Base-by-base conservation (phyloP, 2,113 vertebrate genomes). In the Trichomycterus rosablanca region DNA sequence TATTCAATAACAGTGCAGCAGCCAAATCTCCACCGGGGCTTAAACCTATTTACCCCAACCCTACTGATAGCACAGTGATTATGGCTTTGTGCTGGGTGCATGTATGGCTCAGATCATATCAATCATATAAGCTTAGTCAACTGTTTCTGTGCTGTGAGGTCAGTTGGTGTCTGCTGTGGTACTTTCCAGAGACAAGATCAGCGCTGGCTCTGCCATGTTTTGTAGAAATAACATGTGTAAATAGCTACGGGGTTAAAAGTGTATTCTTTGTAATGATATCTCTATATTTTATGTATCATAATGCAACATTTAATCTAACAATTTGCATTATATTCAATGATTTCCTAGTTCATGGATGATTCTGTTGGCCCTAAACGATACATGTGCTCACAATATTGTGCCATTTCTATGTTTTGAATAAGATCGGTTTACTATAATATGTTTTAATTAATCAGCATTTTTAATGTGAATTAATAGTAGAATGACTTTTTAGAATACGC, bases 1-100 rank as follows among this genome's bases (percentile, higher is more conserved):
- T 81, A 80, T 80, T 76, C 81, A 66, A 76, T 80, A 82, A 84
- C 50, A 84, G 81, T 85, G 86, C 76, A 68, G 86, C 78, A 64
- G 73, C 75, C 73, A 76, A 72, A 76, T 75, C 73, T 75, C 66
- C 53, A 62, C 35, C 52, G 42, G 49, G 69, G 74, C 63, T 58
- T 65, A 72, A 71, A 69, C 32, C 43, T 56, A 67, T 58, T 63
- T 68, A 72, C 43, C 44, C 51, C 61, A 62, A 67, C 59, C 57
- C 66, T 67, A 52, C 68, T 74, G 71, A 73, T 73, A 76, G 72
- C 75, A 74, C 54, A 59, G 71, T 39, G 63, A 69, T 73, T 67
- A 68, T 64, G 71, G 53, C 68, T 74, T 75, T 72, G 71, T 72
- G 60, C 32, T 18, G 40, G 48, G 14, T 44, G 30, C 39, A 63